Base-by-base conservation (phyloP, 2,888 invertebrate species). In the Zeuzera pyrina region DNA sequence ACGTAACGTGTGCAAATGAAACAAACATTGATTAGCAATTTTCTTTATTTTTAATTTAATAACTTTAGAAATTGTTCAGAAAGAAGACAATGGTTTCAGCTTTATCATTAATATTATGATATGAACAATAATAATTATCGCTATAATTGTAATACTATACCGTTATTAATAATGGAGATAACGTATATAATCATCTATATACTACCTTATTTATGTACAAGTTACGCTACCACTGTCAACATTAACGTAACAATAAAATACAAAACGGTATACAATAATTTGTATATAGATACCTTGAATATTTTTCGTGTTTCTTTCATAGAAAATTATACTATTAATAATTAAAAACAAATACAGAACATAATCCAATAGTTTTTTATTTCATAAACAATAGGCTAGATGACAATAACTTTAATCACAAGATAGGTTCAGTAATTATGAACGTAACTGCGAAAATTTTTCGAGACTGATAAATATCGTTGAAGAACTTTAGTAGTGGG, bases 51-150 rank as follows among this genome's bases (percentile, higher is more conserved):
- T 76, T 79, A 38, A 78, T 78, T 84, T 79, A 84, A 84, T 84
- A 84, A 89, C 89, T 90, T 90, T 89, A 89, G 89, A 90, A 90
- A 90, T 88, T 84, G 84, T 87, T 89, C 87, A 84, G 86, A 89
- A 88, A 88, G 88, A 88, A 88, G 88, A 89, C 88, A 88, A 88
- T 81, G 71, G 70, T 79, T 78, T 77, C 76, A 78, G 79, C 77
- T 65, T 73, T 74, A 72, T 70, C 60, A 68, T 88, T 88, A 76
- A 68, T 76, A 88, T 88, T 79, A 89, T 89, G 89, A 89, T 87
- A 87, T 85, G 86, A 87, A 85, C 85, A 85, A 85, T 86, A 85
- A 86, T 86, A 81, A 79, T 81, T 81, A 83, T 65, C 59, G 63
- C 79, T 81, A 79, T 76, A 59, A 65, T 67, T 28, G 68, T 71